Conservation (phyloP, 2,888 invertebrate genomes). For the Sericinus montela region DNA sequence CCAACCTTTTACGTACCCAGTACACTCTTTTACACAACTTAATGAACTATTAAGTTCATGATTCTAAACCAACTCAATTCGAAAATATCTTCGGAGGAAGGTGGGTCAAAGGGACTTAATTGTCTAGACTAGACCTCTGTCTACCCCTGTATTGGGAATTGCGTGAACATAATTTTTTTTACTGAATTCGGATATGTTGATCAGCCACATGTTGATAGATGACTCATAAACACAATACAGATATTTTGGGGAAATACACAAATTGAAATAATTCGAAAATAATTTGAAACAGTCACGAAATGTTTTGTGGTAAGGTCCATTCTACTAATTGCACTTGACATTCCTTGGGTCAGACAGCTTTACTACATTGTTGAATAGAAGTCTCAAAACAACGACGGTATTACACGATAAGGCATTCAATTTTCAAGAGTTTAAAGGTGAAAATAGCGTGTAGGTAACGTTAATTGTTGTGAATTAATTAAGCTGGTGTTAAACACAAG, state of each 20-base stretch:
- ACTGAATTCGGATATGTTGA: too few relatives aligned
- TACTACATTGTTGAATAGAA: conserved; percentile 22
- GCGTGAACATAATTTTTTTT: too few relatives aligned
- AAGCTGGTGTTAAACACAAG: conserved; percentile 6
- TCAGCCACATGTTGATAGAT: too few relatives aligned
- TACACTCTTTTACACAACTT: too few relatives aligned
- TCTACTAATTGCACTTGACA: conserved; percentile 35
- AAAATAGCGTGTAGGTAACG: background rate
- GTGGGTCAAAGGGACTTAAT: too few relatives aligned
- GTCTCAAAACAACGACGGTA: background rate
- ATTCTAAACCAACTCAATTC: too few relatives aligned
- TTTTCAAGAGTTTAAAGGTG: background rate
- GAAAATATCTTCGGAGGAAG: too few relatives aligned
- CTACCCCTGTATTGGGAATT: too few relatives aligned
- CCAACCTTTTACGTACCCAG: too few relatives aligned
- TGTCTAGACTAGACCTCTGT: too few relatives aligned
- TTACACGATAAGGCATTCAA: background rate
- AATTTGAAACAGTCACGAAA: conserved; percentile 6
- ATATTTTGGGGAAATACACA: conserved; percentile 3
- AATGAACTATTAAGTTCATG: too few relatives aligned
- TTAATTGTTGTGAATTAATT: conserved; percentile 17
- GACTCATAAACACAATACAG: too few relatives aligned
- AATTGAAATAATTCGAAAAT: background rate
- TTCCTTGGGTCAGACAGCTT: conserved; percentile 32
- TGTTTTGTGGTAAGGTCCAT: conserved; percentile 4